Evolutionary conservation across 2,888 invertebrate species (phyloP).

Genomic region (Chrysodeixis includens): DNA sequence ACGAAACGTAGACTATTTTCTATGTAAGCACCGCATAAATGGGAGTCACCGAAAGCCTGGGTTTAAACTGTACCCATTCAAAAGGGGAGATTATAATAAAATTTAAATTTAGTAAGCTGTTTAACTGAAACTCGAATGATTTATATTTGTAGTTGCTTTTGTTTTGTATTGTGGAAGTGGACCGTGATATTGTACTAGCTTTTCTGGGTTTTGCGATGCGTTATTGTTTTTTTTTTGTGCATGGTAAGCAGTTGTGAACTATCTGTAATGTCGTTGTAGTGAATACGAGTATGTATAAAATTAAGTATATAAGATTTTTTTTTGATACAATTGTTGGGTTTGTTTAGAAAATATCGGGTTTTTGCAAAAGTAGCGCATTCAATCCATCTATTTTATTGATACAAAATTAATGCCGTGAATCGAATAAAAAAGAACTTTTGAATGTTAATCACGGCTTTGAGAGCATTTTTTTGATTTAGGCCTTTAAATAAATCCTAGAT

Average conservation of each 20-base stretch:
- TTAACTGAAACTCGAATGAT: conserved; percentile 70
- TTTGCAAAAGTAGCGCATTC: too few relatives aligned
- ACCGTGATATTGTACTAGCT: conserved; percentile 36
- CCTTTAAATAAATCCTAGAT: too few relatives aligned
- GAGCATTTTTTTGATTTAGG: too few relatives aligned
- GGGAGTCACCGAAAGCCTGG: conserved; percentile 61
- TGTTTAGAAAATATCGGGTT: too few relatives aligned
- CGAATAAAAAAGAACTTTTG: too few relatives aligned
- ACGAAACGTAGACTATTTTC: conserved; percentile 43
- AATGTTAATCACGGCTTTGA: too few relatives aligned
- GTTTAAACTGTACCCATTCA: conserved; percentile 58
- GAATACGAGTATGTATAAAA: too few relatives aligned
- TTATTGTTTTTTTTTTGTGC: conserved; percentile 41
- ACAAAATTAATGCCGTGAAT: too few relatives aligned
- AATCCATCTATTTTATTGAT: too few relatives aligned
- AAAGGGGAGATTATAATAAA: conserved; percentile 71
- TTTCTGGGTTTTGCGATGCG: conserved; percentile 44
- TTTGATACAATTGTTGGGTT: too few relatives aligned
- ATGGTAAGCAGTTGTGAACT: conserved; percentile 10
- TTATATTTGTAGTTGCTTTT: conserved; percentile 67
- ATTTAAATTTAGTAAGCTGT: conserved; percentile 74
- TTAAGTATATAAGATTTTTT: too few relatives aligned
- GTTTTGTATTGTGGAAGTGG: conserved; percentile 49
- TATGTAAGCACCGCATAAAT: conserved; percentile 50
- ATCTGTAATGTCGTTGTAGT: conserved; percentile 32